Percentiles rank a stretch among this genome's conserved stretches.
Evolutionary conservation across 2,113 vertebrate species (phyloP).

Genomic region (Isichthys henryi): DNA sequence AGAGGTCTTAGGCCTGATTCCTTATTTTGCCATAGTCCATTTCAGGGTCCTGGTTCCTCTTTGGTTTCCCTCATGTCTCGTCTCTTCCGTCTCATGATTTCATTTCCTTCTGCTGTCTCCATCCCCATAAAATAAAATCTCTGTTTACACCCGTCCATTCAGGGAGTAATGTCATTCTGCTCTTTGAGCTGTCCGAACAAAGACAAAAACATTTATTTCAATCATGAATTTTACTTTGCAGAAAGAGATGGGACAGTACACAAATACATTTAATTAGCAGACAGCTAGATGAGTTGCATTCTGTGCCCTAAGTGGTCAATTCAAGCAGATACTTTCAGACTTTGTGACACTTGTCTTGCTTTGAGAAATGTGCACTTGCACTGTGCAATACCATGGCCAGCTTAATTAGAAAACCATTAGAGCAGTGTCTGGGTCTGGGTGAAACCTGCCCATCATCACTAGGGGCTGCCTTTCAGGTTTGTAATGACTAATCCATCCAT

Average conservation of each 20-base stretch:
- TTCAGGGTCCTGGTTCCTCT: neutral
- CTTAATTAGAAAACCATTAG: neutral
- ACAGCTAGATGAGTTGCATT: neutral
- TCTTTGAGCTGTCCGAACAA: too few species aligned
- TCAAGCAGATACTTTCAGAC: neutral
- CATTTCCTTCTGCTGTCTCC: neutral
- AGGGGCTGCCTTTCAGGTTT: neutral
- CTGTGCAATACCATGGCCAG: neutral
- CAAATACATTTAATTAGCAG: neutral
- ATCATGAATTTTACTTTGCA: too few species aligned
- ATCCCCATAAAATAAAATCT: neutral
- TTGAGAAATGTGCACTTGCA: neutral
- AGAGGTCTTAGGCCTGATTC: neutral
- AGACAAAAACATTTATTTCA: too few species aligned
- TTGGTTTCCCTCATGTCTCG: neutral
- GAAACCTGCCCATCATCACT: neutral
- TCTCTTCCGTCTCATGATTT: neutral
- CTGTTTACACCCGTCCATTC: neutral
- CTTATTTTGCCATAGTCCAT: neutral
- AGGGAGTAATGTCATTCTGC: neutral
- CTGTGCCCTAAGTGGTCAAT: neutral
- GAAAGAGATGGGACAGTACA: neutral
- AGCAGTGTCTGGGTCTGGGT: neutral
- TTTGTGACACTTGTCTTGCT: neutral
- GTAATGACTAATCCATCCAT: neutral